phyloP scores from a whole-genome alignment of 2,113 vertebrate species.

The Gadus macrocephalus region DNA sequence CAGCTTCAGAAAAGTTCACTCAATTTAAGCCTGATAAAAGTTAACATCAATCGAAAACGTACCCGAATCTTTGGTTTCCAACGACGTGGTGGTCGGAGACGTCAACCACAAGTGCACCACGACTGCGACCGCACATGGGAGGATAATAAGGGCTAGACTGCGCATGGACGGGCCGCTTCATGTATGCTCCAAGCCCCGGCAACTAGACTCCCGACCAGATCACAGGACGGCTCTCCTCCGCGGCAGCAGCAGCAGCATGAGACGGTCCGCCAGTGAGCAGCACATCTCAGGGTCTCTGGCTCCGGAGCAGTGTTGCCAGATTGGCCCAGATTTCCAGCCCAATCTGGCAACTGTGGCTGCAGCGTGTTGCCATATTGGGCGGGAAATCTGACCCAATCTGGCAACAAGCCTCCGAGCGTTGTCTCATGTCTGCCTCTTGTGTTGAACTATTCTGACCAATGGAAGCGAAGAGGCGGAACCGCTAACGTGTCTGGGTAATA shows the following conservation, averaged over 20 bases:
- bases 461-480: conserved; percentile 26
- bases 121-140: conserved; percentile 85
- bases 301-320: too few relatives aligned
- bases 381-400: too few relatives aligned
- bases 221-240: conserved; percentile 11
- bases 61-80: conserved; percentile 64
- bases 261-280: conserved; percentile 36
- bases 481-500: conserved; percentile 57
- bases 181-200: conserved; percentile 47
- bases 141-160: conserved; percentile 79
- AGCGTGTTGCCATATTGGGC: too few relatives aligned
- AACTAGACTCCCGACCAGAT: conserved; percentile 1
- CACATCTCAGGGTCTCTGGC: conserved; percentile 29
- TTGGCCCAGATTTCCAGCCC: too few relatives aligned
- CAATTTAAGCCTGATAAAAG: neutral
- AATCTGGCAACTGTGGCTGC: too few relatives aligned
- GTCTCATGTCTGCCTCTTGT: conserved; percentile 60
- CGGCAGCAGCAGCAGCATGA: conserved; percentile 39
- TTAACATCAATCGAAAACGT: conserved; percentile 43
- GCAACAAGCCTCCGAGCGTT: conserved; percentile 34
- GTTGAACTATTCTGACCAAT: conserved; percentile 63
- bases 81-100: conserved; percentile 55
- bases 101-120: conserved; percentile 87
- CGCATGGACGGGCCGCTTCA: conserved; percentile 82
- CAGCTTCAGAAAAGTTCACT: too few relatives aligned